These are phyloP conservation scores for Fratercula arctica DNA, from an alignment of 2,797 vertebrate genomes.

Conservation along the genomic window DNA sequence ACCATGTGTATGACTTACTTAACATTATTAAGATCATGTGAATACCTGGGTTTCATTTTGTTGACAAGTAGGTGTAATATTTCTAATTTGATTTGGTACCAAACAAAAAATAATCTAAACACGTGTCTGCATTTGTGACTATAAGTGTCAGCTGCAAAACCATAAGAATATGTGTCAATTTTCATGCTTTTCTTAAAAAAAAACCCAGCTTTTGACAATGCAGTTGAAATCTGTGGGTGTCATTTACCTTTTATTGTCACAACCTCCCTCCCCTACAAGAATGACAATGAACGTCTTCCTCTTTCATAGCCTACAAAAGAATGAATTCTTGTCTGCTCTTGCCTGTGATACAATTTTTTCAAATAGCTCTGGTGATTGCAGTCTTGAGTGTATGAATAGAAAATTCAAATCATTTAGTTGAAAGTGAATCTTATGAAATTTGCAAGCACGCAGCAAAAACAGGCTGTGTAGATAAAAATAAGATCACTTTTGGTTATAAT, in stretches of 20 bases:
- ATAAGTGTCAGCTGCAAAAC: background rate
- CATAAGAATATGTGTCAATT: background rate
- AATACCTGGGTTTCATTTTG: background rate
- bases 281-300: background rate
- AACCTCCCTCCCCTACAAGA: background rate
- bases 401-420: background rate
- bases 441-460: background rate
- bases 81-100: background rate
- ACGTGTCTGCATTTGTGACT: background rate
- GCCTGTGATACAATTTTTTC: constrained; percentile 30
- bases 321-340: constrained; percentile 30
- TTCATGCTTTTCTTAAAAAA: background rate
- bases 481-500: background rate
- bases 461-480: background rate
- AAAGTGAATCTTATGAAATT: background rate
- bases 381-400: constrained; percentile 16
- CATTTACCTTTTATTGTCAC: constrained; percentile 11
- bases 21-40: background rate
- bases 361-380: constrained; percentile 6
- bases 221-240: background rate
- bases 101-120: background rate
- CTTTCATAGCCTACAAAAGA: background rate
- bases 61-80: background rate
- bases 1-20: background rate
- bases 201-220: background rate